Percentiles rank a stretch among this genome's conserved stretches.
These are phyloP conservation scores for Tachypleus tridentatus DNA, from an alignment of 1,140 invertebrate genomes.

Conservation along the genomic window DNA sequence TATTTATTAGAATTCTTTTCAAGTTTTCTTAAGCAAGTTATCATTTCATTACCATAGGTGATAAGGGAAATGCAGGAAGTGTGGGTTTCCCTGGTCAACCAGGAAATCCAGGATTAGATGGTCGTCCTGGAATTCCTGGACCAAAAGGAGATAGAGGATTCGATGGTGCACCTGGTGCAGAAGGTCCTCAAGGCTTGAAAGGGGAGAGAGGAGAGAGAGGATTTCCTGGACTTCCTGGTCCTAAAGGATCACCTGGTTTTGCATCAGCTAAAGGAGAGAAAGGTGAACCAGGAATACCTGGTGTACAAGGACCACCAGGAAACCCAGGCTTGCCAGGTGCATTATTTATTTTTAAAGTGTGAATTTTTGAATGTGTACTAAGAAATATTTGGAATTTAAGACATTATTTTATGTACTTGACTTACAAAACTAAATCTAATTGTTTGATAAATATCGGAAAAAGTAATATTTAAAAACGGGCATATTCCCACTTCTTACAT, in stretches of 20 bases:
- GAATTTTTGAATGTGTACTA: too few species aligned
- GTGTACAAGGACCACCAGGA: constrained; percentile 37
- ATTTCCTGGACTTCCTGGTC: constrained; percentile 27
- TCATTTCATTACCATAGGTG: constrained; percentile 3
- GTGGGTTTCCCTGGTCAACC: constrained; percentile 33
- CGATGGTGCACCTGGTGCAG: constrained; percentile 22
- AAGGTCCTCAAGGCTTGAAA: constrained; percentile 13
- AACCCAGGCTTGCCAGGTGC: constrained; percentile 13
- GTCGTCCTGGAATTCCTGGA: constrained; percentile 15
- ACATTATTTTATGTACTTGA: too few species aligned
- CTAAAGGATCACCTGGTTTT: constrained; percentile 15
- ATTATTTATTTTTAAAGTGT: not conserved
- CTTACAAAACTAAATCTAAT: too few species aligned
- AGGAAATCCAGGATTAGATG: constrained; percentile 34
- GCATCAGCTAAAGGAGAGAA: constrained; percentile 20
- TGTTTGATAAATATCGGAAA: too few species aligned
- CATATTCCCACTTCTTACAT: too few species aligned
- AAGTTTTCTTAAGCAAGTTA: not conserved
- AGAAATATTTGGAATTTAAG: too few species aligned
- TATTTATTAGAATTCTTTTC: not conserved
- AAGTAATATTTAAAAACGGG: too few species aligned
- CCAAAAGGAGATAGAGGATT: constrained; percentile 24
- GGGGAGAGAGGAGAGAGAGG: constrained; percentile 19
- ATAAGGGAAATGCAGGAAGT: constrained; percentile 14
- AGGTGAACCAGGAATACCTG: constrained; percentile 34